Percentiles rank a stretch among this genome's conserved stretches.
phyloP scores from a whole-genome alignment of 2,113 vertebrate genomes.

The Caranx ignobilis region DNA sequence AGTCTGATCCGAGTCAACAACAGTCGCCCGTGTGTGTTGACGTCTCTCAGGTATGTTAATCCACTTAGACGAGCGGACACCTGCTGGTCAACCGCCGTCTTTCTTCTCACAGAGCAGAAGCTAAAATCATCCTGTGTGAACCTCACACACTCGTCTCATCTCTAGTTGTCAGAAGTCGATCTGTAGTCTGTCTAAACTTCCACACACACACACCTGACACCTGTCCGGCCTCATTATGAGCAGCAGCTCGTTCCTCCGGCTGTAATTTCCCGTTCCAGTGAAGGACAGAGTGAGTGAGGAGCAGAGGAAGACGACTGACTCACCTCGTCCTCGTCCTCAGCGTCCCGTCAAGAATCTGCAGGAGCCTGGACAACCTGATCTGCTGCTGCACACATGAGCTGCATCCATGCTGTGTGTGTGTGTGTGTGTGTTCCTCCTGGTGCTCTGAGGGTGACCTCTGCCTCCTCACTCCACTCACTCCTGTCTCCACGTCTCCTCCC shows the following conservation, averaged over 20 bases:
- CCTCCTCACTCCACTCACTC: constrained; percentile 45
- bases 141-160: no score
- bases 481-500: constrained; percentile 48
- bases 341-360: constrained; percentile 57
- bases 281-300: neutral
- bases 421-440: constrained; percentile 17
- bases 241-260: neutral
- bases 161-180: neutral
- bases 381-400: constrained; percentile 45
- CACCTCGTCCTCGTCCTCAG: constrained; percentile 48
- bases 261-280: neutral
- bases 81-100: neutral
- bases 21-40: neutral
- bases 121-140: neutral
- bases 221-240: neutral
- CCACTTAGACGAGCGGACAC: constrained; percentile 10
- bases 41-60: constrained; percentile 9
- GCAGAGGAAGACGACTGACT: neutral
- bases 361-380: constrained; percentile 64
- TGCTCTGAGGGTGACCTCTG: constrained; percentile 58
- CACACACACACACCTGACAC: neutral
- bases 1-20: neutral
- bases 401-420: constrained; percentile 63
- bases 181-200: neutral
- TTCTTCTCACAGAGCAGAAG: neutral